Evolutionary conservation across 2,888 invertebrate species (phyloP).

Genomic region (Lepidonotus clava): DNA sequence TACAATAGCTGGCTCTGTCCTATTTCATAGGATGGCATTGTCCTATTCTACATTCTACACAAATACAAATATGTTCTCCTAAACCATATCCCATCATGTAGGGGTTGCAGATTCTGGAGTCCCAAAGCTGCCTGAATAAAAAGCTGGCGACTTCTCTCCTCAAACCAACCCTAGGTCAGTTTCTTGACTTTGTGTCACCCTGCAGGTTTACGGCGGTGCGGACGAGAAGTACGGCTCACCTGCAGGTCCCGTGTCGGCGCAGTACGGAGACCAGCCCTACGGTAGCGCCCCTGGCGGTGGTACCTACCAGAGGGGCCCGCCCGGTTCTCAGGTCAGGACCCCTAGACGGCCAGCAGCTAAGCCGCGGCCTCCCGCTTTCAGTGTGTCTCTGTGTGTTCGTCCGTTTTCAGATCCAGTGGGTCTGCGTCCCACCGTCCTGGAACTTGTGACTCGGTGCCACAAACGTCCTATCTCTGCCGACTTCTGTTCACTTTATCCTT

Average conservation of each 20-base stretch:
- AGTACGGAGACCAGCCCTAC: conserved; percentile 40
- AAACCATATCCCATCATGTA: too few relatives aligned
- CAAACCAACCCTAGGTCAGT: not conserved
- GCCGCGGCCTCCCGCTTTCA: not conserved
- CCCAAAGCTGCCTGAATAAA: not conserved
- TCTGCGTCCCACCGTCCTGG: not conserved
- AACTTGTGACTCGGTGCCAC: not conserved
- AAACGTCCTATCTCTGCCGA: not conserved
- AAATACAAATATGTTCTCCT: too few relatives aligned
- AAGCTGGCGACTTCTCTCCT: not conserved
- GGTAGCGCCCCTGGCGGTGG: not conserved
- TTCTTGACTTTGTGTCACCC: not conserved
- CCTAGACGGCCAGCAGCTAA: not conserved
- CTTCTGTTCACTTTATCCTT: not conserved
- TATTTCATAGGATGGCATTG: too few relatives aligned
- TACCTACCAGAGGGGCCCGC: not conserved
- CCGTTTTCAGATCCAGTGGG: not conserved
- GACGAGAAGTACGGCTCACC: conserved; percentile 47
- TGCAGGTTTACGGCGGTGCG: conserved; percentile 33
- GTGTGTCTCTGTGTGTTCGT: not conserved
- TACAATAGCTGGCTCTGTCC: too few relatives aligned
- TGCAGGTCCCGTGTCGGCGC: conserved; percentile 9
- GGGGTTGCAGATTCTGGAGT: too few relatives aligned
- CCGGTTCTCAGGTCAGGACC: conserved; percentile 36
- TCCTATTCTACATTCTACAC: too few relatives aligned